phyloP scores from a whole-genome alignment of 53 echinoderm and acorn worm species.

The Pentamera pediparva region DNA sequence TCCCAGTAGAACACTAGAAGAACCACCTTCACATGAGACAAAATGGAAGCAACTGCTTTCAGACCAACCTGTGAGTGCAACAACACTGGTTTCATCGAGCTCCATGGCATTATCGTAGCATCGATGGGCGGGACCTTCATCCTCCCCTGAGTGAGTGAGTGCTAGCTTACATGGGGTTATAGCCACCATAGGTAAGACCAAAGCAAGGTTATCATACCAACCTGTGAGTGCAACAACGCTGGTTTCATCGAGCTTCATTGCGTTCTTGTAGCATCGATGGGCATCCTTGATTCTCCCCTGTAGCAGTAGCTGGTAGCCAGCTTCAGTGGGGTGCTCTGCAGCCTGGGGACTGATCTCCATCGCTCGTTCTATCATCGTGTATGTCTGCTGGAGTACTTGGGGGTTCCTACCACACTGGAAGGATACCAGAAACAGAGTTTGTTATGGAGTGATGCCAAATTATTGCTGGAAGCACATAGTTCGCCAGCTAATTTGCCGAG shows the following conservation, averaged over 20 bases:
- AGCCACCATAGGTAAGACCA: too few species aligned
- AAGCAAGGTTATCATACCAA: background rate
- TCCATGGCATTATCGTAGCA: conserved; percentile 93
- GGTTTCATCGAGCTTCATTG: conserved; percentile 97
- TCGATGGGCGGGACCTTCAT: conserved; percentile 83
- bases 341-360: conserved; percentile 57
- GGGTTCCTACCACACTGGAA: conserved; percentile 72
- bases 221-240: conserved; percentile 97
- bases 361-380: conserved; percentile 83
- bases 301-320: conserved; percentile 75
- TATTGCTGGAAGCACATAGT: too few species aligned
- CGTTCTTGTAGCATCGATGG: conserved; percentile 81
- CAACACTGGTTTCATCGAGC: conserved; percentile 92
- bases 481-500: too few species aligned
- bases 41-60: too few species aligned
- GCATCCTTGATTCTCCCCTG: conserved; percentile 80
- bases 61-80: conserved; percentile 79
- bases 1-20: too few species aligned
- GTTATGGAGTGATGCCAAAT: background rate
- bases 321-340: conserved; percentile 84
- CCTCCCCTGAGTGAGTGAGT: conserved; percentile 73
- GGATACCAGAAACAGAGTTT: background rate
- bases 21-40: too few species aligned
- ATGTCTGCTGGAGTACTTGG: conserved; percentile 81
- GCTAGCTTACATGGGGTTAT: too few species aligned